Conservation (phyloP, 2,888 invertebrate species). For the Eupsilia transversa region DNA sequence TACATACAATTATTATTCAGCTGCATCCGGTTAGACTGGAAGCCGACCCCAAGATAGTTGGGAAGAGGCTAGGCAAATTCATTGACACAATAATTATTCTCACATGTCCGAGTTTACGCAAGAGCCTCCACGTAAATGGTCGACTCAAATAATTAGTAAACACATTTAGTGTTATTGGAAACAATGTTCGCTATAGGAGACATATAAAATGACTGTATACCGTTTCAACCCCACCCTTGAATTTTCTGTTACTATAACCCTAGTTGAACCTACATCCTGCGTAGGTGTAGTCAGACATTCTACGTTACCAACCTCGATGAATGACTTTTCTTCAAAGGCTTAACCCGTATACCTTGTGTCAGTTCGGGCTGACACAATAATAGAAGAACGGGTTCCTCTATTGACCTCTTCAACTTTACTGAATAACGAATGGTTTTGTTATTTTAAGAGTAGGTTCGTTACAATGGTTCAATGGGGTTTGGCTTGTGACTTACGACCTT, state of each 20-base stretch:
- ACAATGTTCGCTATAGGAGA: background rate
- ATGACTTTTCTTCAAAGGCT: background rate
- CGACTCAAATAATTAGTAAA: background rate
- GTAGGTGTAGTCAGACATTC: background rate
- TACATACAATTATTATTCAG: background rate
- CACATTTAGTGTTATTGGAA: background rate
- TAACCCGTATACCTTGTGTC: background rate
- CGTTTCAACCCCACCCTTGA: background rate
- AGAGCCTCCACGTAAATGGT: background rate
- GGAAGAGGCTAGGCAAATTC: too few species aligned
- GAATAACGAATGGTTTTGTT: constrained; percentile 17
- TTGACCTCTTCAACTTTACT: constrained; percentile 21
- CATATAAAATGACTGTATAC: background rate
- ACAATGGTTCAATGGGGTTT: constrained; percentile 27
- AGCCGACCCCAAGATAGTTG: too few species aligned
- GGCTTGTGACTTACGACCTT: constrained; percentile 19
- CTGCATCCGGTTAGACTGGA: too few species aligned
- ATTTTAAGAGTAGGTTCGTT: constrained; percentile 10
- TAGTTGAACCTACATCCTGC: background rate
- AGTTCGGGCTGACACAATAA: background rate
- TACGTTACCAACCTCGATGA: background rate
- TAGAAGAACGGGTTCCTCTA: background rate
- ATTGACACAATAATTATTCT: background rate
- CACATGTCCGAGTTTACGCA: background rate
- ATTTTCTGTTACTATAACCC: background rate